Conservation (phyloP, 2,888 invertebrate genomes). For the Polymixis lichenea region DNA sequence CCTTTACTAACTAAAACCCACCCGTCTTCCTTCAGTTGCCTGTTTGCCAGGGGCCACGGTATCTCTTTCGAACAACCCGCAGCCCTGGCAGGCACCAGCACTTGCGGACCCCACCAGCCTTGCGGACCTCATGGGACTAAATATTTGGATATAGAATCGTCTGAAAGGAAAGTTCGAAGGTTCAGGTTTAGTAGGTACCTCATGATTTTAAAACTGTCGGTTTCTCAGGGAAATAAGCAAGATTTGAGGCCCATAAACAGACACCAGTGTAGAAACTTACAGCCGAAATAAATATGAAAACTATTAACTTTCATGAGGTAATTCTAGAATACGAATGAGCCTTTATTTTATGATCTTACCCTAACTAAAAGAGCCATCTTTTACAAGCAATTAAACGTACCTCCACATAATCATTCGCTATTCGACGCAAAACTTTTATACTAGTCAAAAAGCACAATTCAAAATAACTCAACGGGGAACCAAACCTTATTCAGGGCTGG, state of each 20-base stretch:
- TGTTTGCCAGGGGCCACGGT: too few relatives aligned
- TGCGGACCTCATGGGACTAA: too few relatives aligned
- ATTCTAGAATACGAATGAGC: neutral
- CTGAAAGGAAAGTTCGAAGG: neutral
- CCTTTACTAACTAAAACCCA: too few relatives aligned
- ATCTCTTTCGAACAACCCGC: too few relatives aligned
- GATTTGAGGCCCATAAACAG: neutral
- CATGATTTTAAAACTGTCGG: too few relatives aligned
- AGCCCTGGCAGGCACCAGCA: too few relatives aligned
- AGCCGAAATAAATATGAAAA: neutral
- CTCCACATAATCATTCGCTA: slow-evolving; percentile 21
- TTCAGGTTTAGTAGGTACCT: neutral
- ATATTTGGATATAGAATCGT: neutral
- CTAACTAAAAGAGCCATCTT: slow-evolving; percentile 4
- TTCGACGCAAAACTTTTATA: slow-evolving; percentile 51
- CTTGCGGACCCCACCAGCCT: too few relatives aligned
- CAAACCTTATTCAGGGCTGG: slow-evolving; percentile 64
- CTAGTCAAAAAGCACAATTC: slow-evolving; percentile 63
- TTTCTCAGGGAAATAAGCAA: neutral
- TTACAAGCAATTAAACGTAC: slow-evolving; percentile 51
- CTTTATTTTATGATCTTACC: too few relatives aligned
- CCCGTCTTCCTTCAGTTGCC: too few relatives aligned
- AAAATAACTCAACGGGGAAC: slow-evolving; percentile 65
- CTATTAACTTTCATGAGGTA: neutral
- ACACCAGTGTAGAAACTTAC: neutral